phyloP scores from a whole-genome alignment of 2,888 invertebrate genomes.

The Aporophyla nigra region DNA sequence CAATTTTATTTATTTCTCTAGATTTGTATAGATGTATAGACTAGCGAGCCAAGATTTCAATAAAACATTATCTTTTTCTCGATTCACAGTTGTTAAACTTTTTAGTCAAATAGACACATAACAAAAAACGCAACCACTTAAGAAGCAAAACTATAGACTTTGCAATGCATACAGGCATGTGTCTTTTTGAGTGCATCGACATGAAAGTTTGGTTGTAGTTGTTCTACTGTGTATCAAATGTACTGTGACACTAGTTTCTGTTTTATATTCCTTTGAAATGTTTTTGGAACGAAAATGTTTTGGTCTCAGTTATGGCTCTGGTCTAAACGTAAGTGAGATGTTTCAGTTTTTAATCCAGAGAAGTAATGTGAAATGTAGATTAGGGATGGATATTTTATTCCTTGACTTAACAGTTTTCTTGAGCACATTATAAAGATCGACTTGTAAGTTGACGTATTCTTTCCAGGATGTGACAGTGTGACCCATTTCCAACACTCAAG shows the following conservation, averaged over 20 bases:
- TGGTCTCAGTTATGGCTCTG: constrained; percentile 37
- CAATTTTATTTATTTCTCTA: too few species aligned
- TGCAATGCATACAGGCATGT: neutral
- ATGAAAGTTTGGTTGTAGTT: neutral
- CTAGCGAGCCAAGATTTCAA: neutral
- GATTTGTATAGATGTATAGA: too few species aligned
- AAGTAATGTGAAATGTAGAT: neutral
- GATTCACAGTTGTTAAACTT: neutral
- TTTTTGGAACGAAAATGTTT: constrained; percentile 37
- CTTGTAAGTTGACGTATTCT: too few species aligned
- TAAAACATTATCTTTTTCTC: neutral
- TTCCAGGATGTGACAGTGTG: too few species aligned
- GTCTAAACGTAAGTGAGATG: constrained; percentile 9
- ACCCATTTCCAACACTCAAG: too few species aligned
- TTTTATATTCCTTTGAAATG: constrained; percentile 40
- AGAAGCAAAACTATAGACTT: neutral
- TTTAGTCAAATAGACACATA: neutral
- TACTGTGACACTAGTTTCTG: constrained; percentile 18
- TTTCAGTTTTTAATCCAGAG: neutral
- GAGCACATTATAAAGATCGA: neutral
- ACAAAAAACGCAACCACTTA: neutral
- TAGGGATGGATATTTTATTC: neutral
- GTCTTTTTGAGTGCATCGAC: neutral
- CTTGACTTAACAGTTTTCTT: neutral
- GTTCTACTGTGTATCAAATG: constrained; percentile 16